These are phyloP conservation scores for Lagocephalus sceleratus DNA, from an alignment of 2,797 vertebrate genomes.

Conservation along the genomic window DNA sequence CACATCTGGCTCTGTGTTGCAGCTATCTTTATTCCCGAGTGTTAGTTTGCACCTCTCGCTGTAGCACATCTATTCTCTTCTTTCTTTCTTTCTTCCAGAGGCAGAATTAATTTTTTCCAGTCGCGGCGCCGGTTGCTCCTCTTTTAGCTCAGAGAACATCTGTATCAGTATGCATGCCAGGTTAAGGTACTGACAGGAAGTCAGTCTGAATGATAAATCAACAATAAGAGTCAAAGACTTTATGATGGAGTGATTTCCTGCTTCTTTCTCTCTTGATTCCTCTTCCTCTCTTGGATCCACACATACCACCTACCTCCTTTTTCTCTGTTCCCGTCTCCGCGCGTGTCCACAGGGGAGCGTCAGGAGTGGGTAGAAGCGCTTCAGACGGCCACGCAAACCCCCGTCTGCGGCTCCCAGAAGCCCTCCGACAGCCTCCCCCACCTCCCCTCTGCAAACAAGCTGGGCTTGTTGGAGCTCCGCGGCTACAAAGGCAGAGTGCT, in stretches of 20 bases:
- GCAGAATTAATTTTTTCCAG: conserved; percentile 42
- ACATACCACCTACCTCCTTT: conserved; percentile 20
- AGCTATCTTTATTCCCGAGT: no score
- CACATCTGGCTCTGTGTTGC: no score
- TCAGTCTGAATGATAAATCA: conserved; percentile 42
- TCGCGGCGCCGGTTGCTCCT: conserved; percentile 37
- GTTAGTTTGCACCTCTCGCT: background rate
- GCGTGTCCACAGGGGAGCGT: conserved; percentile 83
- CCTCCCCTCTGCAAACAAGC: conserved; percentile 81
- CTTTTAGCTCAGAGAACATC: conserved; percentile 23
- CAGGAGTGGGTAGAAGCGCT: conserved; percentile 89
- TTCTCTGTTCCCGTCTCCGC: conserved; percentile 28
- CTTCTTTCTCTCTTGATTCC: conserved; percentile 23
- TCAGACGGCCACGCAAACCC: conserved; percentile 77
- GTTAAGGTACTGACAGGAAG: conserved; percentile 22
- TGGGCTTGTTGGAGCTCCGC: conserved; percentile 87
- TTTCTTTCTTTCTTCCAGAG: conserved; percentile 14
- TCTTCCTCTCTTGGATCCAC: conserved; percentile 10
- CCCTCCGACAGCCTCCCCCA: conserved; percentile 55
- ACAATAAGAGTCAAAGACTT: conserved; percentile 42
- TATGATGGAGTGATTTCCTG: conserved; percentile 27
- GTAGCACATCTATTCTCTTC: no score
- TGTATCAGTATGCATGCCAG: conserved; percentile 30
- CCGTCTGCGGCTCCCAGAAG: conserved; percentile 68
- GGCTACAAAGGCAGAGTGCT: conserved; percentile 94